Conservation (phyloP, 30 jellyfish, hydroid and myxozoan genomes). For the Aurelia sp. region DNA sequence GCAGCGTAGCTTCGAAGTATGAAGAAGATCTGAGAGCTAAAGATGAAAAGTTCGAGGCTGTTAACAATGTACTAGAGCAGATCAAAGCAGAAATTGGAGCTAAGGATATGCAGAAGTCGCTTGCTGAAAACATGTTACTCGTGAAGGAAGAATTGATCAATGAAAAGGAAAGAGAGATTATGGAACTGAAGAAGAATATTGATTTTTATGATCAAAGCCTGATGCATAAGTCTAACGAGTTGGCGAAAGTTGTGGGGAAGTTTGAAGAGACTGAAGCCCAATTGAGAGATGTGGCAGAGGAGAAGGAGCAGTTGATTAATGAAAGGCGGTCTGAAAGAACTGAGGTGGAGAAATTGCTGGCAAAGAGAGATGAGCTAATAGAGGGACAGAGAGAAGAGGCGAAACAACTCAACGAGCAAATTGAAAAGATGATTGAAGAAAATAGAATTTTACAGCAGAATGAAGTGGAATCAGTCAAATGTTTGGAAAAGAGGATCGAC, state of each 20-base stretch:
- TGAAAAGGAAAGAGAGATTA: conserved; percentile 46
- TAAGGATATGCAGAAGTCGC: conserved; percentile 16
- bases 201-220: conserved; percentile 54
- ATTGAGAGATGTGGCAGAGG: conserved; percentile 42
- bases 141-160: conserved; percentile 30
- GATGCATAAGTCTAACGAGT: conserved; percentile 52
- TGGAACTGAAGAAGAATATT: conserved; percentile 10
- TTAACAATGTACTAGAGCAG: too few species aligned
- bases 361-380: conserved; percentile 13
- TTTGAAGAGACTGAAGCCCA: conserved; percentile 35
- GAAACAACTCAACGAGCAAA: conserved; percentile 14
- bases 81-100: conserved; percentile 19
- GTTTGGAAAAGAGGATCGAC: not conserved
- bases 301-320: conserved; percentile 10
- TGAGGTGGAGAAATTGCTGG: conserved; percentile 16
- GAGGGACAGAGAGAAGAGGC: conserved; percentile 34
- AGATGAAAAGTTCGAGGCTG: too few species aligned
- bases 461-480: not conserved
- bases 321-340: too few species aligned
- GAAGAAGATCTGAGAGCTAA: too few species aligned
- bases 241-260: conserved; percentile 19
- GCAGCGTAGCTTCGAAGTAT: too few species aligned
- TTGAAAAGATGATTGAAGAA: conserved; percentile 17
- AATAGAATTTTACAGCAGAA: not conserved
- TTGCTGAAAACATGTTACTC: conserved; percentile 59